Base-by-base conservation (phyloP, 1,140 invertebrate genomes). In the Helicoverpa zea region DNA sequence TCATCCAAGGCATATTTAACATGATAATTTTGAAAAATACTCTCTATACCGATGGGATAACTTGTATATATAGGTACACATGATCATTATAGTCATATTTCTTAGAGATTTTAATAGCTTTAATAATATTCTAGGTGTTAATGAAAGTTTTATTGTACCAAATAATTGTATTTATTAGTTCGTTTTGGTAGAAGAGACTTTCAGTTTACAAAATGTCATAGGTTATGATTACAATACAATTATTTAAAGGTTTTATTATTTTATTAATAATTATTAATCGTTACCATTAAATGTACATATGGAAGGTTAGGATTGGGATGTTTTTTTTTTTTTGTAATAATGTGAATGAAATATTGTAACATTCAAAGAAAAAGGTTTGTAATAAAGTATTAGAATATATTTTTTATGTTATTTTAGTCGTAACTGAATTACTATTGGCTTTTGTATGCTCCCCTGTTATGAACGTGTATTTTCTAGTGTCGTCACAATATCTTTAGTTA, bases 151-250 rank as follows among this genome's bases (percentile, higher is more conserved):
- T 86, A 88, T 88, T 90, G 89, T 93, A 94, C 92, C 92, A 94
- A 94, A 94, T 86, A 92, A 91, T 94, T 94, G 90, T 92, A 92
- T 92, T 92, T 90, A 83, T 89, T 89, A 90, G 88, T 87, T 89
- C 74, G 85, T 92, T 92, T 94, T 93, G 91, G 92, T 94, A 90
- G 87, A 84, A 88, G 89, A 90, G 86, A 87, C 89, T 93, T 94
- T 93, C 89, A 84, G 63, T 58, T 86, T 90, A 91, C 88, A 92
- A 90, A 92, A 90, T 94, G 90, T 93, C 85, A 86, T 91, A 91
- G 89, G 86, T 89, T 91, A 90, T 81, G 61, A 83, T 84, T 90
- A 88, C 85, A 77, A 73, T 90, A 89, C 82, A 85, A 75, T 86
- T 94, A 93, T 94, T 94, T 94, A 94, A 92, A 86, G 43, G 82